A percentile compares a stretch with the other conserved stretches of the same genome.
phyloP scores from a whole-genome alignment of 2,113 vertebrate genomes.

The Pterocles orientalis region DNA sequence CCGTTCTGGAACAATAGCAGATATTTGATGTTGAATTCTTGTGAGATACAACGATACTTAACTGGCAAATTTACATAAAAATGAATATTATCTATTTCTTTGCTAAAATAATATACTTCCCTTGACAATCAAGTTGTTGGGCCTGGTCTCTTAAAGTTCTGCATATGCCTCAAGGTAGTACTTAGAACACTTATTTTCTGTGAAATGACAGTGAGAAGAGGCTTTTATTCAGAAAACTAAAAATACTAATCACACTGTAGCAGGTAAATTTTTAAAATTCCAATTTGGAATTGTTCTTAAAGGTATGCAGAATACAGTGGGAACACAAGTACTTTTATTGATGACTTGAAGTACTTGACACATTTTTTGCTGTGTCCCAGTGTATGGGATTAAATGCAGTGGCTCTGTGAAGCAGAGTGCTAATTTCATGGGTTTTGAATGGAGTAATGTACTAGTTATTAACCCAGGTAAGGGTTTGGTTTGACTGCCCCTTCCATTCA shows the following conservation, averaged over 20 bases:
- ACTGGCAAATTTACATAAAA: not conserved
- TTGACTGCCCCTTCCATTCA: not conserved
- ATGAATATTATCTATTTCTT: not conserved
- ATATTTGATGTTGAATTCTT: not conserved
- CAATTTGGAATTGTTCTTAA: not conserved
- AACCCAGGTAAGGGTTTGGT: not conserved
- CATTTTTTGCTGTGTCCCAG: not conserved
- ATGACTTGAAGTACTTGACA: not conserved
- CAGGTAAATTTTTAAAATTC: not conserved
- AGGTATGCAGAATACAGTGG: not conserved
- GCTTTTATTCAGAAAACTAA: not conserved
- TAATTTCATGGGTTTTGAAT: not conserved
- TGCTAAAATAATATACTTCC: not conserved
- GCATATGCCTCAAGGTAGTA: not conserved
- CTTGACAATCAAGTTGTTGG: not conserved
- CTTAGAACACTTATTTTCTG: not conserved
- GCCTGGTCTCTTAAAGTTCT: not conserved
- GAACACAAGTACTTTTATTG: not conserved
- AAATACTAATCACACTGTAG: not conserved
- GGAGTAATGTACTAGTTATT: not conserved
- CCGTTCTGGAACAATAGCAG: not conserved
- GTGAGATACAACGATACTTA: not conserved
- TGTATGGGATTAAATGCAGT: not conserved
- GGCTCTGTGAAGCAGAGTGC: not conserved
- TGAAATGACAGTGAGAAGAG: not conserved